Percentiles rank a stretch among this genome's conserved stretches.
Evolutionary conservation across 1,140 invertebrate genomes (phyloP).

Genomic region (Anagrus nilaparvatae): DNA sequence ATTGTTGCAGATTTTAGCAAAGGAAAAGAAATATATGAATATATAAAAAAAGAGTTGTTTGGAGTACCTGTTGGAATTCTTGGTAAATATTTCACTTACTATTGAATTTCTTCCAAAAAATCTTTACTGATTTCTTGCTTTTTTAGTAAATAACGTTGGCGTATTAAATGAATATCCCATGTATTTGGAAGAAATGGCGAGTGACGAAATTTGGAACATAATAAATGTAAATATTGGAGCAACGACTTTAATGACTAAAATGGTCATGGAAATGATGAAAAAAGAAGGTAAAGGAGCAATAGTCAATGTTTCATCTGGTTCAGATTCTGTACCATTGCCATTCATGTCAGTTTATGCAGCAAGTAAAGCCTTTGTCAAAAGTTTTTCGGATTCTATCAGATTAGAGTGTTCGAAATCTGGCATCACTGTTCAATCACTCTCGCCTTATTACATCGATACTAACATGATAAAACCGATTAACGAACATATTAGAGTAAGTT

Average conservation of each 20-base stretch:
- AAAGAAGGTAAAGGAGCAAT: slow-evolving; percentile 63
- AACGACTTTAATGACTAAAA: slow-evolving; percentile 70
- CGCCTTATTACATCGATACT: slow-evolving; percentile 77
- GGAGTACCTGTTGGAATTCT: slow-evolving; percentile 70
- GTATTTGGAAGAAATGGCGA: slow-evolving; percentile 62
- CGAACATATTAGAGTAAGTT: slow-evolving; percentile 49
- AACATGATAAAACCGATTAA: slow-evolving; percentile 84
- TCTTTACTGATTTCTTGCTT: not conserved
- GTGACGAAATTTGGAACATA: slow-evolving; percentile 67
- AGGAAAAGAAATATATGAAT: slow-evolving; percentile 56
- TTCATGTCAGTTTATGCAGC: slow-evolving; percentile 83
- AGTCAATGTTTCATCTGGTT: slow-evolving; percentile 78
- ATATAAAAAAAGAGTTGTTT: slow-evolving; percentile 55
- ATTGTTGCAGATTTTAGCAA: slow-evolving; percentile 72
- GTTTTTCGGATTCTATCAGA: slow-evolving; percentile 67
- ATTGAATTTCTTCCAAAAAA: not conserved
- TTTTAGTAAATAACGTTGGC: slow-evolving; percentile 85
- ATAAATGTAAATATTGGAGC: slow-evolving; percentile 78
- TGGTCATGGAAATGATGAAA: slow-evolving; percentile 71
- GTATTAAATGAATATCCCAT: slow-evolving; percentile 75
- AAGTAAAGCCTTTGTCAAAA: slow-evolving; percentile 71
- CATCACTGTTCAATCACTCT: slow-evolving; percentile 73
- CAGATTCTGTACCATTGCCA: slow-evolving; percentile 72
- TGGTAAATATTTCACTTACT: slow-evolving; percentile 46
- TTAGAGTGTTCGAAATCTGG: slow-evolving; percentile 65